Conservation (phyloP, 2,113 vertebrate genomes). For the Notechis scutatus region DNA sequence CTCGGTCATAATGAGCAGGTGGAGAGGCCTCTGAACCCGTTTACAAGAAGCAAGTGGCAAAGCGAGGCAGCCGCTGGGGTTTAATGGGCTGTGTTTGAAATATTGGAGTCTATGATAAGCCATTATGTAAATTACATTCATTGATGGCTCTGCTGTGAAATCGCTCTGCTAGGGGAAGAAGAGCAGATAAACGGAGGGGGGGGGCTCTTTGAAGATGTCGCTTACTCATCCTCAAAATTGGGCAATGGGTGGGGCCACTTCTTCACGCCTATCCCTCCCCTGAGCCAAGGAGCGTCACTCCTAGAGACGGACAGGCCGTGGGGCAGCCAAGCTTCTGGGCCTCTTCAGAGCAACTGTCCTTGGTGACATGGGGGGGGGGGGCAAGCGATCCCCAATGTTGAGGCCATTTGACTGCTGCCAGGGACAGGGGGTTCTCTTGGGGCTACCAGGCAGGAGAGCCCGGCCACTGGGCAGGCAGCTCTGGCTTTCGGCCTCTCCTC, state of each 20-base stretch:
- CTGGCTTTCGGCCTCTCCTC: neutral
- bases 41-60: conserved; percentile 29
- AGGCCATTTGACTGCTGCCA: neutral
- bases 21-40: conserved; percentile 33
- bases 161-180: conserved; percentile 53
- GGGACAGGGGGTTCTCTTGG: neutral
- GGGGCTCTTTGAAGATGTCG: conserved; percentile 57
- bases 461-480: neutral
- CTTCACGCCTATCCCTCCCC: conserved; percentile 48
- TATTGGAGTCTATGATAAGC: conserved; percentile 56
- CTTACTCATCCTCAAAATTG: conserved; percentile 61
- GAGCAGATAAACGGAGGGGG: conserved; percentile 62
- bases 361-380: neutral
- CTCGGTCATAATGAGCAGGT: conserved; percentile 16
- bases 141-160: conserved; percentile 59
- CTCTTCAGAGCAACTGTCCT: neutral
- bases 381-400: neutral
- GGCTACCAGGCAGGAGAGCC: neutral
- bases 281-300: neutral
- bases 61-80: conserved; percentile 32
- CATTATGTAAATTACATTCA: conserved; percentile 56
- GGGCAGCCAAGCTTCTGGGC: neutral
- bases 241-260: conserved; percentile 49
- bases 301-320: neutral
- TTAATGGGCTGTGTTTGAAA: conserved; percentile 56